Conservation (phyloP, 1,140 invertebrate species). For the Drosophila equinoxialis region DNA sequence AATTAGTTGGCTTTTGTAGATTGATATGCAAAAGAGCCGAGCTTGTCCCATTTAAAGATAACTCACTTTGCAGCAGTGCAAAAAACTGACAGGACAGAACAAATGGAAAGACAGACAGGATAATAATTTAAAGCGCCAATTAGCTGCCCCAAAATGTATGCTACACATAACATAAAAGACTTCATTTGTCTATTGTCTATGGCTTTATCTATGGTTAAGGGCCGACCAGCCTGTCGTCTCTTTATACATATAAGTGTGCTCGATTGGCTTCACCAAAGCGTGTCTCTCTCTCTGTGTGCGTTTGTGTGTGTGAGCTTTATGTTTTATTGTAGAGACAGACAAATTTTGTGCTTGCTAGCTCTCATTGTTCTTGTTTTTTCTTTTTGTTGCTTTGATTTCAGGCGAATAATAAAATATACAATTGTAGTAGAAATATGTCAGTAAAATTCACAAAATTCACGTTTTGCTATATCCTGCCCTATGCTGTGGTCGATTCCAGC, state of each 20-base stretch:
- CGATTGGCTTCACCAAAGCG: slow-evolving; percentile 52
- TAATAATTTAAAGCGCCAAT: slow-evolving; percentile 69
- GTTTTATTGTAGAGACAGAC: slow-evolving; percentile 39
- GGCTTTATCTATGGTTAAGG: slow-evolving; percentile 53
- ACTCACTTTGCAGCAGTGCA: slow-evolving; percentile 13
- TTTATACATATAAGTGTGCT: slow-evolving; percentile 7
- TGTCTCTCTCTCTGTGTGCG: slow-evolving; percentile 20
- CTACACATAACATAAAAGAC: slow-evolving; percentile 42
- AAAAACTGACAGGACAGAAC: neutral
- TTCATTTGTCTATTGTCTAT: slow-evolving; percentile 59
- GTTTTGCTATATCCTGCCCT: slow-evolving; percentile 65
- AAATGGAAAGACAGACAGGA: slow-evolving; percentile 6
- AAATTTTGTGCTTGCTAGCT: slow-evolving; percentile 9
- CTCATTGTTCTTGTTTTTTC: slow-evolving; percentile 30
- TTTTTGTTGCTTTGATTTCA: slow-evolving; percentile 66
- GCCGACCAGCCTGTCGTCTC: slow-evolving; percentile 34
- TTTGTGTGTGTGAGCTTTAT: slow-evolving; percentile 32
- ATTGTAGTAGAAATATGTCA: slow-evolving; percentile 80
- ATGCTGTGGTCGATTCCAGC: slow-evolving; percentile 42
- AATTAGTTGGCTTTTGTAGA: slow-evolving; percentile 42
- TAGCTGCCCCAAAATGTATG: slow-evolving; percentile 62
- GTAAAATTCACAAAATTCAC: slow-evolving; percentile 73
- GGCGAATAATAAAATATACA: slow-evolving; percentile 76
- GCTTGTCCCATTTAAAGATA: slow-evolving; percentile 47
- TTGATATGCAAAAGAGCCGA: neutral